phyloP scores from a whole-genome alignment of 2,888 invertebrate species.

The Eristalinus sepulchralis region DNA sequence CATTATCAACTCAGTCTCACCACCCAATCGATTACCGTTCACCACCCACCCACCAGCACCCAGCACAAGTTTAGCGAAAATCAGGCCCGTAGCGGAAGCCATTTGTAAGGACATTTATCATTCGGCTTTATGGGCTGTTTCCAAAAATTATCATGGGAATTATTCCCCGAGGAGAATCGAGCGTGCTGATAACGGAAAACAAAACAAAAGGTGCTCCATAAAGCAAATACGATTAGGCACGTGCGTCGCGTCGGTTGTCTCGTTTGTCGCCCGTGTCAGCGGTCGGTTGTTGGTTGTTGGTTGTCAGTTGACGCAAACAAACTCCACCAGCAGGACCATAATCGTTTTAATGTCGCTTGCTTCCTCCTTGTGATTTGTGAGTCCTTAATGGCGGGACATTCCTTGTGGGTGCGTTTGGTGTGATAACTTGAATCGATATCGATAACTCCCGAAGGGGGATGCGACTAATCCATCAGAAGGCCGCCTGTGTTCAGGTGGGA shows the following conservation, averaged over 20 bases:
- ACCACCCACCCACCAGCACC: neutral
- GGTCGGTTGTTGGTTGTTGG: too few species aligned
- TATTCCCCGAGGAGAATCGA: slow-evolving; percentile 20
- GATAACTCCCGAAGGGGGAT: too few species aligned
- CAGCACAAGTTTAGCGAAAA: neutral
- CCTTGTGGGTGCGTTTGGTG: neutral
- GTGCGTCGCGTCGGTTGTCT: slow-evolving; percentile 6
- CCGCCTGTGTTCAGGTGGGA: neutral
- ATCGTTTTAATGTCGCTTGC: slow-evolving; percentile 30
- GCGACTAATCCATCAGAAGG: neutral
- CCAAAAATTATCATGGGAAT: slow-evolving; percentile 32
- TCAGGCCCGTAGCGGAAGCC: neutral
- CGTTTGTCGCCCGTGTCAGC: too few species aligned
- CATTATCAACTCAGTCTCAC: neutral
- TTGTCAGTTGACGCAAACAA: slow-evolving; percentile 32
- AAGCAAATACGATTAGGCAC: slow-evolving; percentile 50
- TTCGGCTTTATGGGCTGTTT: slow-evolving; percentile 36
- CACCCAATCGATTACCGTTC: neutral
- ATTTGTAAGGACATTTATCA: slow-evolving; percentile 38
- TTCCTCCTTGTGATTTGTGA: neutral
- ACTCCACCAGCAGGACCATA: slow-evolving; percentile 27
- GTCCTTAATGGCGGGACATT: neutral
- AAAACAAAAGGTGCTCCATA: slow-evolving; percentile 20
- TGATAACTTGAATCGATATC: neutral
- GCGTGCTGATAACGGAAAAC: slow-evolving; percentile 11